phyloP scores from a whole-genome alignment of 35 echinoderm and acorn worm species.

The Ophiothrix spiculata region DNA sequence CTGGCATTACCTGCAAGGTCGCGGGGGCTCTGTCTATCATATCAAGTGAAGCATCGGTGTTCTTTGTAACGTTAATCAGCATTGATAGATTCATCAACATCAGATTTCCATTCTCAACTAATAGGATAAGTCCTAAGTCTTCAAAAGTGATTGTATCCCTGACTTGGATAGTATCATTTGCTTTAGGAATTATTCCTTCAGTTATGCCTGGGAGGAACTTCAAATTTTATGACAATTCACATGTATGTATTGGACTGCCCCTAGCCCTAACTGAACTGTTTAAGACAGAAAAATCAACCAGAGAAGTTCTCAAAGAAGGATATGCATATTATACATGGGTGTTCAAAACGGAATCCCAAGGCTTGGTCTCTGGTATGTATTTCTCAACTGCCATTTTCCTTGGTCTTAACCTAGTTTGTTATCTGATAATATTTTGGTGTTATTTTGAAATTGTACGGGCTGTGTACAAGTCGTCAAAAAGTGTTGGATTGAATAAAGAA shows the following conservation, averaged over 20 bases:
- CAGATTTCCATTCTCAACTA: not conserved
- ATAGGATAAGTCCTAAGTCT: not conserved
- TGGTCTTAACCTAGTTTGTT: not conserved
- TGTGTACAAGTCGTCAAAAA: not conserved
- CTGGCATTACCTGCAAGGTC: not conserved
- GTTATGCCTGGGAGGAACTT: slow-evolving; percentile 9
- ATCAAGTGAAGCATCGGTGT: slow-evolving; percentile 3
- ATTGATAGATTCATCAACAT: slow-evolving; percentile 4
- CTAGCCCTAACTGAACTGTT: not conserved
- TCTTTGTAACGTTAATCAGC: slow-evolving; percentile 1
- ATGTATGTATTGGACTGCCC: slow-evolving; percentile 23
- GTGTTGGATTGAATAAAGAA: not conserved
- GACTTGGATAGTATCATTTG: slow-evolving; percentile 37
- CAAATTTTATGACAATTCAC: slow-evolving; percentile 51
- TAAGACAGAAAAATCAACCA: not conserved
- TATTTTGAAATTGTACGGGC: not conserved
- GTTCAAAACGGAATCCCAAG: not conserved
- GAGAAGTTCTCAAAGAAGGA: not conserved
- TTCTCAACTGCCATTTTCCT: not conserved
- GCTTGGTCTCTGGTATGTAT: not conserved
- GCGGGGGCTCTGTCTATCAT: not conserved
- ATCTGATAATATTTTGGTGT: not conserved
- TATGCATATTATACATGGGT: not conserved
- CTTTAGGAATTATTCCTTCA: slow-evolving; percentile 34
- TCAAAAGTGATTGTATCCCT: slow-evolving; percentile 1